Evolutionary conservation across 2,888 invertebrate genomes (phyloP).

Genomic region (Deilephila elpenor): DNA sequence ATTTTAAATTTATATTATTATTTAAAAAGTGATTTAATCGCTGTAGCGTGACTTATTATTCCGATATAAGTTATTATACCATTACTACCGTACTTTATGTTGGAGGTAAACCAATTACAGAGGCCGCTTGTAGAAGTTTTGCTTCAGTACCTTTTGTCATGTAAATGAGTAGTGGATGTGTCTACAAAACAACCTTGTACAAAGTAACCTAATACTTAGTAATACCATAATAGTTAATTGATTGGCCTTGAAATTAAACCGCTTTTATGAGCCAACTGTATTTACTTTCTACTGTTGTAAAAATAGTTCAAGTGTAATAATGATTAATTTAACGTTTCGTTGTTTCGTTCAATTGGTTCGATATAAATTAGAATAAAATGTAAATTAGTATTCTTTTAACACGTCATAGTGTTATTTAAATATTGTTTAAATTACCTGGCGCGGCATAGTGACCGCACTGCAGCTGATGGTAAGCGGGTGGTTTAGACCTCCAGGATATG

Average conservation of each 20-base stretch:
- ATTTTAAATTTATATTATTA: not conserved
- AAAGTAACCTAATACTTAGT: not conserved
- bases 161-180: not conserved
- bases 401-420: too few relatives aligned
- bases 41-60: not conserved
- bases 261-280: not conserved
- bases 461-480: too few relatives aligned
- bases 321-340: not conserved
- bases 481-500: too few relatives aligned
- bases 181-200: not conserved
- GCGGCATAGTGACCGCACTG: too few relatives aligned
- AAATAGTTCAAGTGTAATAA: not conserved
- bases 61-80: too few relatives aligned
- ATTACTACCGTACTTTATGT: not conserved
- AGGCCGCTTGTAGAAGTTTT: not conserved
- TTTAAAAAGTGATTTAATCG: slow-evolving; percentile 2
- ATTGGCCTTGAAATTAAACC: slow-evolving; percentile 21
- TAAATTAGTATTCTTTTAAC: too few relatives aligned
- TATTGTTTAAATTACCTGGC: too few relatives aligned
- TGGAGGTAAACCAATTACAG: not conserved
- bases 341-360: not conserved
- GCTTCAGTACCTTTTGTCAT: slow-evolving; percentile 11
- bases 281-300: slow-evolving; percentile 5
- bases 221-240: not conserved
- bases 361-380: too few relatives aligned